Evolutionary conservation across 1,140 invertebrate species (phyloP).

Genomic region (Anastatus disparis): DNA sequence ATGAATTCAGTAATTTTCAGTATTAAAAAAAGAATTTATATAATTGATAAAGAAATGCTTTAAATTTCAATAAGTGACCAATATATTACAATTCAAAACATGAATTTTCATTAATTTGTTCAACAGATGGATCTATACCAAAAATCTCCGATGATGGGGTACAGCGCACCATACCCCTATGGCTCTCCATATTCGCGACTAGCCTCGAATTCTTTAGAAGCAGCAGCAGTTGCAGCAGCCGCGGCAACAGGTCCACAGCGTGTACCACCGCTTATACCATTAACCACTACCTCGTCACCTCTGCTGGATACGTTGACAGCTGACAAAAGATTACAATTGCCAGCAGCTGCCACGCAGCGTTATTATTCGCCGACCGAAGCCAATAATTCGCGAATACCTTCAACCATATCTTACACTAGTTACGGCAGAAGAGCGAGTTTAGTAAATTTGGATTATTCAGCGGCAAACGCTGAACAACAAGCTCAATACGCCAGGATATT

Average conservation of each 20-base stretch:
- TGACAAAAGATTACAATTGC: not conserved
- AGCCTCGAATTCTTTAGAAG: not conserved
- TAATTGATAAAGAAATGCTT: too few species aligned
- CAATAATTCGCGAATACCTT: not conserved
- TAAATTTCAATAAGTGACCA: too few species aligned
- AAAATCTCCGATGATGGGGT: not conserved
- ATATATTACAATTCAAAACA: too few species aligned
- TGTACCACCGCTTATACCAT: not conserved
- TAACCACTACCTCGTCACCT: not conserved
- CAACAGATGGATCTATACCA: constrained; percentile 3
- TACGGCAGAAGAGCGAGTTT: too few species aligned
- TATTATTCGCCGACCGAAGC: not conserved
- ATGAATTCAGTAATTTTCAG: too few species aligned
- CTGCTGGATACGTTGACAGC: not conserved
- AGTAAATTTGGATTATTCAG: not conserved
- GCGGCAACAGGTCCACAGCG: not conserved
- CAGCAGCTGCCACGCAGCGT: not conserved
- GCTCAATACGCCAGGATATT: not conserved
- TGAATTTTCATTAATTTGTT: too few species aligned
- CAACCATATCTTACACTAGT: too few species aligned
- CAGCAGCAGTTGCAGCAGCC: not conserved
- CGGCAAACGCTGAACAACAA: not conserved
- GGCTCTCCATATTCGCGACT: not conserved
- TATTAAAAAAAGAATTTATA: too few species aligned
- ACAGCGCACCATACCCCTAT: not conserved